Conservation (phyloP, 2,888 invertebrate genomes). For the Orthosia gothica region DNA sequence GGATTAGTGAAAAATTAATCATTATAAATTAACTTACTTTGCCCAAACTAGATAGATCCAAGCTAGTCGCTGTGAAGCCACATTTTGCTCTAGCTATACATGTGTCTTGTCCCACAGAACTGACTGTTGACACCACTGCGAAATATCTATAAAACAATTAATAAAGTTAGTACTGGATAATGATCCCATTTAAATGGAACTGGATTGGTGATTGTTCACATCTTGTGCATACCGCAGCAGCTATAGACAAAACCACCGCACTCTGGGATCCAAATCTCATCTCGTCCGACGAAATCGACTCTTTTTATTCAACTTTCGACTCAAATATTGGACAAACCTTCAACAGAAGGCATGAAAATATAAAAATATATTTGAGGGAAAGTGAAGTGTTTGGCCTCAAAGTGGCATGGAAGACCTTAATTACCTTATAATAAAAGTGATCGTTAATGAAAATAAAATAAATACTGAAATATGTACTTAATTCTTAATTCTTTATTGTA, state of each 20-base stretch:
- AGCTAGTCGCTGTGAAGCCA: conserved; percentile 27
- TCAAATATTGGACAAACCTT: no score
- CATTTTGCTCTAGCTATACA: conserved; percentile 14
- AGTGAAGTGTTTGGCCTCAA: not conserved
- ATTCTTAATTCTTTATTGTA: no score
- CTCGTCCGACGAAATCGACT: no score
- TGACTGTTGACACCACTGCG: conserved; percentile 18
- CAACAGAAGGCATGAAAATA: not conserved
- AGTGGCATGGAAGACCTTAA: not conserved
- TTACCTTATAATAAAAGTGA: not conserved
- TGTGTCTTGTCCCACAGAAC: conserved; percentile 17
- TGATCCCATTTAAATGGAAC: not conserved
- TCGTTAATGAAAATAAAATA: not conserved
- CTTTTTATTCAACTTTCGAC: no score
- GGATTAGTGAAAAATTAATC: no score
- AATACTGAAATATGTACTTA: no score
- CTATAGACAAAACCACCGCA: not conserved
- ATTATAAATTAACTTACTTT: conserved; percentile 2
- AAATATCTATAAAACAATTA: conserved; percentile 12
- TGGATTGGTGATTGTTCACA: not conserved
- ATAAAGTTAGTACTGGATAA: not conserved
- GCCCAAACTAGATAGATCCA: conserved; percentile 20
- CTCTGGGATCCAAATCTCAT: not conserved
- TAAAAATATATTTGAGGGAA: not conserved
- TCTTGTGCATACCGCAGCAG: not conserved